phyloP scores from a whole-genome alignment of 1,140 invertebrate genomes.

The Microplitis mediator region DNA sequence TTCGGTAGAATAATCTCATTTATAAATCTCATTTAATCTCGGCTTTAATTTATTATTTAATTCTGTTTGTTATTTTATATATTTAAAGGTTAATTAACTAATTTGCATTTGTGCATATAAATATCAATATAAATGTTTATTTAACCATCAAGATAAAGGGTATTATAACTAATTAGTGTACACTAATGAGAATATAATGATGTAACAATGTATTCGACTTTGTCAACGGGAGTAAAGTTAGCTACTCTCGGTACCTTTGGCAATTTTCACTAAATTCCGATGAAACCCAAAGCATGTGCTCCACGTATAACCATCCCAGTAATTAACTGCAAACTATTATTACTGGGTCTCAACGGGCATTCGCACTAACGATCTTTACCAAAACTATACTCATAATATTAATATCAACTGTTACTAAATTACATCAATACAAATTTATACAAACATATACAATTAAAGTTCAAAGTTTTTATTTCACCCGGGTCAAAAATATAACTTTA shows the following conservation, averaged over 20 bases:
- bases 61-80: no score
- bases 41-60: neutral
- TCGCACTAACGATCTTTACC: neutral
- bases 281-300: conserved; percentile 6
- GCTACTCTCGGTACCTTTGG: neutral
- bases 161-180: neutral
- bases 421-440: neutral
- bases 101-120: neutral
- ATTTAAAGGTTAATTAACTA: neutral
- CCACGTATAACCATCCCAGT: neutral
- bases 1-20: conserved; percentile 13
- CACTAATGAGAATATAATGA: conserved; percentile 2
- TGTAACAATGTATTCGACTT: neutral
- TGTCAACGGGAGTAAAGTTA: neutral
- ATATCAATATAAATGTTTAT: neutral
- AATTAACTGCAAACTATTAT: conserved; percentile 24
- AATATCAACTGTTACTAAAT: conserved; percentile 1
- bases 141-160: neutral
- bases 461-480: no score
- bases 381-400: neutral
- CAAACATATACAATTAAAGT: neutral
- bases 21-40: neutral
- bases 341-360: conserved; percentile 7
- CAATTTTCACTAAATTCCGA: conserved; percentile 19
- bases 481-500: no score